phyloP scores from a whole-genome alignment of 2,113 vertebrate genomes.

The Rhea americana region DNA sequence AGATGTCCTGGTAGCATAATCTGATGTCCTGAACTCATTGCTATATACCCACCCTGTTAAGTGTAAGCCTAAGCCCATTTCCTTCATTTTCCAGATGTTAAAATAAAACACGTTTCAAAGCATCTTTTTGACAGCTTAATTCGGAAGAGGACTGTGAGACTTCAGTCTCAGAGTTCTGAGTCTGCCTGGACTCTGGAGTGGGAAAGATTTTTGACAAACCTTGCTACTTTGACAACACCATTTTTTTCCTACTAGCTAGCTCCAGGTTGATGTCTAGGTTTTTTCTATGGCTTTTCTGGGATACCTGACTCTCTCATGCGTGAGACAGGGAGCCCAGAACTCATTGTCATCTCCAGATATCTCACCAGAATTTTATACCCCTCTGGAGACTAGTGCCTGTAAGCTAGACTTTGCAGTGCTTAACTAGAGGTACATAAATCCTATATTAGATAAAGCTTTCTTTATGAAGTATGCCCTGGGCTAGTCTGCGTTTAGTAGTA shows the following conservation, averaged over 20 bases:
- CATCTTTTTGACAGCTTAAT: neutral
- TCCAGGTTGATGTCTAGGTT: neutral
- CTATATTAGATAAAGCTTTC: neutral
- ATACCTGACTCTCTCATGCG: neutral
- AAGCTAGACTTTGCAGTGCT: neutral
- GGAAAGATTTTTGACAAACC: neutral
- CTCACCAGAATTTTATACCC: neutral
- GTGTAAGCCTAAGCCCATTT: neutral
- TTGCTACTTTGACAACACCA: neutral
- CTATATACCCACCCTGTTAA: rapidly evolving
- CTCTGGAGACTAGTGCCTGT: neutral
- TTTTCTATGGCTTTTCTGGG: neutral
- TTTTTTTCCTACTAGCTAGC: neutral
- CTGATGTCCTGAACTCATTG: neutral
- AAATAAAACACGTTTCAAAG: neutral
- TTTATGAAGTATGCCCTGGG: neutral
- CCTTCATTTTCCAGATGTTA: neutral
- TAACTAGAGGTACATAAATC: conserved; percentile 28
- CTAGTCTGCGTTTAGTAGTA: conserved; percentile 7
- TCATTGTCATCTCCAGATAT: neutral
- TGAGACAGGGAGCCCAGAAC: neutral
- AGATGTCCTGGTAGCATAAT: neutral
- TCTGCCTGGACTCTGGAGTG: neutral
- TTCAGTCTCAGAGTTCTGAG: neutral
- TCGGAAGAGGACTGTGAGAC: neutral